Conservation (phyloP, 2,888 invertebrate species). For the Apantesis nais region DNA sequence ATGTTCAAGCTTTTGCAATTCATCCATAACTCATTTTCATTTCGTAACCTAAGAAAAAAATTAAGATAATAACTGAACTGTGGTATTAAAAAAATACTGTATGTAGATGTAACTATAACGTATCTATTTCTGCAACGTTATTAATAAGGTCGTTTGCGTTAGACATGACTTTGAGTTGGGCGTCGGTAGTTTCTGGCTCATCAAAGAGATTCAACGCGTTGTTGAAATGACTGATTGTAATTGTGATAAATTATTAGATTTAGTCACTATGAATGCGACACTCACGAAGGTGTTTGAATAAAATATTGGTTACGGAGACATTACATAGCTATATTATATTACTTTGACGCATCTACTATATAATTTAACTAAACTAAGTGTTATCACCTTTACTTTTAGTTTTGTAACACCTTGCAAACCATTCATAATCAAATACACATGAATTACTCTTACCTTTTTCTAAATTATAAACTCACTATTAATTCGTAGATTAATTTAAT, state of each 20-base stretch:
- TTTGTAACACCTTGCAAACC: too few relatives aligned
- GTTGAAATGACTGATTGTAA: background rate
- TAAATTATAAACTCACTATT: too few relatives aligned
- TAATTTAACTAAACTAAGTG: background rate
- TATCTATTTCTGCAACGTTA: background rate
- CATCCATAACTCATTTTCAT: conserved; percentile 27
- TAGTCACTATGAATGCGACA: background rate
- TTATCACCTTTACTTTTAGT: background rate
- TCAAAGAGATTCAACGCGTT: background rate
- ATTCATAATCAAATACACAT: background rate
- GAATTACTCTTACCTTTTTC: background rate
- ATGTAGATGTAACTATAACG: background rate
- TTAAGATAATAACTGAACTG: background rate
- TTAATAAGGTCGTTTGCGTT: background rate
- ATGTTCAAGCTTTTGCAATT: conserved; percentile 63
- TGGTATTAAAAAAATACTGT: background rate
- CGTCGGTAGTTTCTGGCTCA: background rate
- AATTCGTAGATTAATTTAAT: background rate
- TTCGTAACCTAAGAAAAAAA: background rate
- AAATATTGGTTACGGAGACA: background rate
- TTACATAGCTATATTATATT: background rate
- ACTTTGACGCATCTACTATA: background rate
- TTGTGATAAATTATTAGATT: background rate
- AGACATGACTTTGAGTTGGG: background rate
- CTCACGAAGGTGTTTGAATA: background rate